These are phyloP conservation scores for Acanthosepion lycidas DNA, from an alignment of 2,888 invertebrate genomes.

Conservation along the genomic window DNA sequence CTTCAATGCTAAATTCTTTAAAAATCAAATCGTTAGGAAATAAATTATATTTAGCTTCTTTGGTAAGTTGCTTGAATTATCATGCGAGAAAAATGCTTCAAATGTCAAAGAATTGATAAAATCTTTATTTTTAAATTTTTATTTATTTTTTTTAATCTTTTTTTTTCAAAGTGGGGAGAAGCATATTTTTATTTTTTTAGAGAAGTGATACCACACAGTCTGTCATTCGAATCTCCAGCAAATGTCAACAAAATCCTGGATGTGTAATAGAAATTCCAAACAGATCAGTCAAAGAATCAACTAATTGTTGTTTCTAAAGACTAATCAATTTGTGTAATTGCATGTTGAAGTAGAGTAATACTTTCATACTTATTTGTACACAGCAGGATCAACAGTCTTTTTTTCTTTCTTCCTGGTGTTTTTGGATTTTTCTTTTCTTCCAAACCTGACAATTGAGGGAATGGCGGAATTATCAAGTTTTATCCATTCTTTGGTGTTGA, in stretches of 20 bases:
- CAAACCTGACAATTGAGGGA: background rate
- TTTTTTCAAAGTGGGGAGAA: background rate
- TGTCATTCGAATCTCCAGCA: background rate
- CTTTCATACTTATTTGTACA: background rate
- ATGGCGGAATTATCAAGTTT: constrained; percentile 20
- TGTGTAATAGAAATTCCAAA: background rate
- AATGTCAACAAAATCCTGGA: background rate
- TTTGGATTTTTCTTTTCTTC: background rate
- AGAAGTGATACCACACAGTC: constrained; percentile 4
- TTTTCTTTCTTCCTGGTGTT: background rate
- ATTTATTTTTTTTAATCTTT: too few species aligned
- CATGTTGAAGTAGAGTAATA: background rate
- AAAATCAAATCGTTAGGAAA: too few species aligned
- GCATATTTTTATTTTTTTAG: background rate
- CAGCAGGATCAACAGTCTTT: background rate
- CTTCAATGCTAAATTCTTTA: too few species aligned
- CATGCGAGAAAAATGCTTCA: too few species aligned
- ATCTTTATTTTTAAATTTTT: too few species aligned
- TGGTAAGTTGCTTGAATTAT: too few species aligned
- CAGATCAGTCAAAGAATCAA: background rate
- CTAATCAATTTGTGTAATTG: background rate
- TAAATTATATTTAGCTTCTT: too few species aligned
- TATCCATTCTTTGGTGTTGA: background rate
- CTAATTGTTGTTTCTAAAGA: background rate
- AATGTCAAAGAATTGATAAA: too few species aligned